A percentile compares a stretch with the other conserved stretches of the same genome.
phyloP scores from a whole-genome alignment of 2,888 invertebrate genomes.

The Ectemnius lituratus region DNA sequence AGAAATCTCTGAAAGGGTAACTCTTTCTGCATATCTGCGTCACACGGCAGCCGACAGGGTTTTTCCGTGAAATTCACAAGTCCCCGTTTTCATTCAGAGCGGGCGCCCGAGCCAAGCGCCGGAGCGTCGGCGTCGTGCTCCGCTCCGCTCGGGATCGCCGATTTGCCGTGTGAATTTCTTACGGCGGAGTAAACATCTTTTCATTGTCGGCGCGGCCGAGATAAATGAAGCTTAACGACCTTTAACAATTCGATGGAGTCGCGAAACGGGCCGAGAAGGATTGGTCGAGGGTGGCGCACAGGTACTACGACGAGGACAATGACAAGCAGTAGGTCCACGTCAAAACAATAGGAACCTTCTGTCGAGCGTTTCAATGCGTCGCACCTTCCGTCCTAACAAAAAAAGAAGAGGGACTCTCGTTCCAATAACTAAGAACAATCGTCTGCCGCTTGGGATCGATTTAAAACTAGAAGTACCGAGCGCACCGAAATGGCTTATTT shows the following conservation, averaged over 20 bases:
- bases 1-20: slow-evolving; percentile 10
- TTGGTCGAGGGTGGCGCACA: not conserved
- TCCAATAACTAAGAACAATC: not conserved
- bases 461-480: too few relatives aligned
- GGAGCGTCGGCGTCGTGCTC: not conserved
- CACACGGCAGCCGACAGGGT: slow-evolving; percentile 15
- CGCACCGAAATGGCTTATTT: too few relatives aligned
- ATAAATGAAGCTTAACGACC: slow-evolving; percentile 7
- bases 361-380: slow-evolving; percentile 3
- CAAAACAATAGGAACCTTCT: slow-evolving; percentile 2
- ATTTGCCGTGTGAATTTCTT: slow-evolving; percentile 1
- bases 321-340: not conserved
- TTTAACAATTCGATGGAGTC: not conserved
- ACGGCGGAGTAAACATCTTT: not conserved
- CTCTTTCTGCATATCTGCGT: slow-evolving; percentile 10
- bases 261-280: not conserved
- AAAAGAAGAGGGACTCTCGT: not conserved
- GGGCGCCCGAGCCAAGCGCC: not conserved
- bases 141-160: not conserved
- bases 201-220: slow-evolving; percentile 1
- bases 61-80: slow-evolving; percentile 22
- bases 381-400: not conserved
- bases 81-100: slow-evolving; percentile 23
- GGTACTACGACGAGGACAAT: not conserved
- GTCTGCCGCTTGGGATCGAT: too few relatives aligned